Conservation (phyloP, 2,888 invertebrate species). For the Meiosimyza platycephala region DNA sequence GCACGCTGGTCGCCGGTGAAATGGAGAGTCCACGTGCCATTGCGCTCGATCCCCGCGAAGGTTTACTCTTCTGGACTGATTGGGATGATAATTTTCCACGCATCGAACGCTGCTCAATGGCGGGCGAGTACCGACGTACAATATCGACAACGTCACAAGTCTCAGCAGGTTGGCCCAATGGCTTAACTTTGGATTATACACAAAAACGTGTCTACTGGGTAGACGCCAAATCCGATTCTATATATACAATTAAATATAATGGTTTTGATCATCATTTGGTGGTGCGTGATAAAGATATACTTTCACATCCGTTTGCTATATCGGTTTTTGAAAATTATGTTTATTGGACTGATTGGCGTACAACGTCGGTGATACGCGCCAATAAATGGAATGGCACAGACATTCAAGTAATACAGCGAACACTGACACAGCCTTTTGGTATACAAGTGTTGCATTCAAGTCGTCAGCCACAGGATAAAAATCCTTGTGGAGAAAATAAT, state of each 20-base stretch:
- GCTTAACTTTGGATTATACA: constrained; percentile 82
- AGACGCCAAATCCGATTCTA: constrained; percentile 89
- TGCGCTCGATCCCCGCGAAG: constrained; percentile 81
- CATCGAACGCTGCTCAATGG: constrained; percentile 85
- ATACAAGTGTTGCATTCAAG: constrained; percentile 85
- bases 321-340: constrained; percentile 87
- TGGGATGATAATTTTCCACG: constrained; percentile 84
- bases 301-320: constrained; percentile 91
- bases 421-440: constrained; percentile 90
- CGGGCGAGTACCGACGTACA: constrained; percentile 74
- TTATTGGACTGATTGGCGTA: constrained; percentile 96
- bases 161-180: constrained; percentile 85
- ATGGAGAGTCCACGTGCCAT: constrained; percentile 89
- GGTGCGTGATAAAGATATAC: constrained; percentile 78
- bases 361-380: constrained; percentile 85
- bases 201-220: constrained; percentile 84
- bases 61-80: constrained; percentile 89
- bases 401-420: constrained; percentile 82
- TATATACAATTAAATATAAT: constrained; percentile 85
- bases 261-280: constrained; percentile 76
- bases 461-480: constrained; percentile 74
- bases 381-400: constrained; percentile 89
- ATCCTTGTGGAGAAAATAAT: constrained; percentile 78
- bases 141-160: constrained; percentile 69
- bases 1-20: constrained; percentile 82